Conservation (phyloP, 2,797 vertebrate genomes). For the Craterocephalus amniculus region DNA sequence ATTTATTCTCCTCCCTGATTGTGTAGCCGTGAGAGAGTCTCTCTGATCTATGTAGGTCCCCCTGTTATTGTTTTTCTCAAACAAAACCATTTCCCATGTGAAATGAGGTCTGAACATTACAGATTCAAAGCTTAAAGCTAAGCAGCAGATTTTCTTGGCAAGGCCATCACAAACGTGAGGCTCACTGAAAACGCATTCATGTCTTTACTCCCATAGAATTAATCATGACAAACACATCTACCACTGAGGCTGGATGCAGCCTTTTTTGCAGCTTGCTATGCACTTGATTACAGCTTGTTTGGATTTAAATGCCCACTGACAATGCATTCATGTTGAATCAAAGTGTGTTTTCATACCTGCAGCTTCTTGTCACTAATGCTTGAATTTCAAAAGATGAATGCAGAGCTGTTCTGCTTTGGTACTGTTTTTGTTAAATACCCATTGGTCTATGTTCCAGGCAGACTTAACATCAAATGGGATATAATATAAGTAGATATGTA, state of each 20-base stretch:
- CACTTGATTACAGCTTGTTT: slow-evolving; percentile 53
- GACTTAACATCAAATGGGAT: slow-evolving; percentile 28
- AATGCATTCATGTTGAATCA: slow-evolving; percentile 59
- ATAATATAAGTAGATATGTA: slow-evolving; percentile 21
- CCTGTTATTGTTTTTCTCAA: slow-evolving; percentile 63
- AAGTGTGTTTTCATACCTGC: slow-evolving; percentile 51
- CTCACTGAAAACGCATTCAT: slow-evolving; percentile 66
- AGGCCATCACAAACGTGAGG: slow-evolving; percentile 64
- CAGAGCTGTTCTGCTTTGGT: slow-evolving; percentile 18
- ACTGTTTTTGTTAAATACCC: slow-evolving; percentile 38
- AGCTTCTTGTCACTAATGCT: slow-evolving; percentile 43
- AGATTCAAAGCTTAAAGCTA: slow-evolving; percentile 75
- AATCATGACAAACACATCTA: slow-evolving; percentile 69
- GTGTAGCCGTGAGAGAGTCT: slow-evolving; percentile 49
- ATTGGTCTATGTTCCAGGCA: slow-evolving; percentile 24
- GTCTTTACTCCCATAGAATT: slow-evolving; percentile 71
- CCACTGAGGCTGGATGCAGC: slow-evolving; percentile 35
- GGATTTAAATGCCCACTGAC: slow-evolving; percentile 64
- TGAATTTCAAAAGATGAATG: slow-evolving; percentile 55
- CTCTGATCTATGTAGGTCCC: slow-evolving; percentile 69
- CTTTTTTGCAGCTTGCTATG: slow-evolving; percentile 32
- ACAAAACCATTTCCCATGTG: slow-evolving; percentile 68
- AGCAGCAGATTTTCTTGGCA: slow-evolving; percentile 73
- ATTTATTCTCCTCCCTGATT: slow-evolving; percentile 63
- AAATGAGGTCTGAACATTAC: slow-evolving; percentile 73